Evolutionary conservation across 2,797 vertebrate species (phyloP), one percentile per base, ranked within the genome.

Genomic region (Sorex maritimensis): DNA sequence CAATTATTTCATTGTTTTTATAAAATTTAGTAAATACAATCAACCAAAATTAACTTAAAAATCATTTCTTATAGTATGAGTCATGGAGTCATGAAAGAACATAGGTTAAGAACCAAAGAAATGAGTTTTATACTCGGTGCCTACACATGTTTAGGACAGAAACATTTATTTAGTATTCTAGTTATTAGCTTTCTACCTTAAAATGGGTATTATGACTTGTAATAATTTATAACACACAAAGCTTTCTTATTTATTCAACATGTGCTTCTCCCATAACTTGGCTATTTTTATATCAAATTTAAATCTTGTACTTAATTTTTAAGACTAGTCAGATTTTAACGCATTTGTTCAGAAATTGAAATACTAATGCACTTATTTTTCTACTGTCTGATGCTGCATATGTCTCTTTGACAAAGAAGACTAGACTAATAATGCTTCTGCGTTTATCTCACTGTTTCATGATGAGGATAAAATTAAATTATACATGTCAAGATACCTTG

Each of bases 21-120:
- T 85, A 79, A 85, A 78, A 23, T 84, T 79, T 87, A 80, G 55
- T 86, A 94, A 86, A 83, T 52, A 17, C 3, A 87, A 26, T 93
- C n/a, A 81, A n/a, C 17, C 23, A 81, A 71, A 55, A 67, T 86
- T 86, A 4, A 86, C 23, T 23, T 46, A 81, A 86, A 52, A 81
- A 58, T 91, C 17, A 61, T 7, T 81, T 88, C 30, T 72, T 26
- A 12, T 9, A 49, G 10, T 63, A 63, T 75, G 73, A 94, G 10
- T 69, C 63, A 67, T 34, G 14, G 46, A 46, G 1, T 86, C 10
- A 69, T 77, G 15, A 92, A 72, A 87, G 30, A 74, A 46, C 6
- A 19, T 2, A 41, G 38, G 87, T 80, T 69, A 55, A 67, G 52
- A 83, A 89, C 23, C 30, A 81, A 26, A 74, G 19, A 6, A 0